phyloP scores from a whole-genome alignment of 2,797 vertebrate genomes.

The Nyctalus aviator region DNA sequence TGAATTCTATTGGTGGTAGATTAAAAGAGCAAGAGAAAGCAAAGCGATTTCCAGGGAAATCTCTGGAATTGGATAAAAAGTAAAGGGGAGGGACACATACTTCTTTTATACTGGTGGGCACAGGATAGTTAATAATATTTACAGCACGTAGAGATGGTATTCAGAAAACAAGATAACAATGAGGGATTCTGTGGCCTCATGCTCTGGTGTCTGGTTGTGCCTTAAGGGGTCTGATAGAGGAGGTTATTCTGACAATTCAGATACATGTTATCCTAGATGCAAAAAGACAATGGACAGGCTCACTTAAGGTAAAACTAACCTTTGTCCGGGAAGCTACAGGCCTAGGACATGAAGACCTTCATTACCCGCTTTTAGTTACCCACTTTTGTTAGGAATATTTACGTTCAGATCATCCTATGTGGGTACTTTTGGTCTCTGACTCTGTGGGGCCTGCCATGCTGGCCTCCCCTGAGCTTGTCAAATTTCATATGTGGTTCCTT shows the following conservation, averaged over 20 bases:
- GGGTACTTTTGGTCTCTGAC: neutral
- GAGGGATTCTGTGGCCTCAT: neutral
- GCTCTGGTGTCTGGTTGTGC: neutral
- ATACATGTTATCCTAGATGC: neutral
- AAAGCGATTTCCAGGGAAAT: neutral
- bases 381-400: neutral
- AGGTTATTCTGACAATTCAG: neutral
- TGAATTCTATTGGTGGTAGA: neutral
- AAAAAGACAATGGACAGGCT: neutral
- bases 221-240: neutral
- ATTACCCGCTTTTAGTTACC: neutral
- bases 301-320: neutral
- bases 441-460: neutral
- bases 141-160: neutral
- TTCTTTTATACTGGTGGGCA: neutral
- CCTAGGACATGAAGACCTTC: neutral
- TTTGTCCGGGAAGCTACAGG: neutral
- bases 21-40: neutral
- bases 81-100: neutral
- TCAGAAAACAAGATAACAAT: neutral
- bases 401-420: neutral
- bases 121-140: neutral
- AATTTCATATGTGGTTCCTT: neutral
- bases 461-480: neutral
- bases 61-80: neutral